These are phyloP conservation scores for Indicator indicator DNA, from an alignment of 2,113 vertebrate species.

Conservation along the genomic window DNA sequence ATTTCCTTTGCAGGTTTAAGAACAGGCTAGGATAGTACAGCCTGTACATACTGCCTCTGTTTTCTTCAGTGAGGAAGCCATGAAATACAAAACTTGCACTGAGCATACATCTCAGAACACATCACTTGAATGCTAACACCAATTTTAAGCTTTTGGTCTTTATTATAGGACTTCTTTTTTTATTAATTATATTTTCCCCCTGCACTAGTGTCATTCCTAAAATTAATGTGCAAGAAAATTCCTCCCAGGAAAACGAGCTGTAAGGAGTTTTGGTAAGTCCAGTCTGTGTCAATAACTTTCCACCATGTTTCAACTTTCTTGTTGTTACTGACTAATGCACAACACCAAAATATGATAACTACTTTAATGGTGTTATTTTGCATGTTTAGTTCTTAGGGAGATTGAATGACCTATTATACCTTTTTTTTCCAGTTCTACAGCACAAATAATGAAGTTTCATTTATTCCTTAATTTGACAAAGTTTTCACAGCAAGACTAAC, in stretches of 20 bases:
- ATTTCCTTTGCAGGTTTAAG: not conserved
- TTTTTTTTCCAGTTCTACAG: not conserved
- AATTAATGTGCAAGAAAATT: constrained; percentile 34
- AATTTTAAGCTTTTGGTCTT: constrained; percentile 20
- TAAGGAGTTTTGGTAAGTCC: not conserved
- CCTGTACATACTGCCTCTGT: not conserved
- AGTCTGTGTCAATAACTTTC: not conserved
- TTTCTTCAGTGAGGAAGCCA: not conserved
- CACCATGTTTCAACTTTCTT: not conserved
- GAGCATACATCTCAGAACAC: not conserved
- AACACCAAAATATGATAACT: not conserved
- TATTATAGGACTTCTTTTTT: not conserved
- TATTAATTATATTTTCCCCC: not conserved
- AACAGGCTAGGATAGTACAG: not conserved
- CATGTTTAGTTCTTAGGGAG: not conserved
- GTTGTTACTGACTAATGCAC: not conserved
- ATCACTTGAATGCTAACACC: not conserved
- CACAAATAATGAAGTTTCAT: not conserved
- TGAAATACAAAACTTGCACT: not conserved
- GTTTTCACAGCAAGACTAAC: not conserved
- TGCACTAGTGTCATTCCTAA: not conserved
- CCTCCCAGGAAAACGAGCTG: constrained; percentile 51
- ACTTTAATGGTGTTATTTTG: not conserved
- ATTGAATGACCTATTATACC: not conserved
- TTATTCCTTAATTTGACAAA: not conserved